Evolutionary conservation across 1,140 invertebrate species (phyloP).

Genomic region (Akabosia matsudoensis): DNA sequence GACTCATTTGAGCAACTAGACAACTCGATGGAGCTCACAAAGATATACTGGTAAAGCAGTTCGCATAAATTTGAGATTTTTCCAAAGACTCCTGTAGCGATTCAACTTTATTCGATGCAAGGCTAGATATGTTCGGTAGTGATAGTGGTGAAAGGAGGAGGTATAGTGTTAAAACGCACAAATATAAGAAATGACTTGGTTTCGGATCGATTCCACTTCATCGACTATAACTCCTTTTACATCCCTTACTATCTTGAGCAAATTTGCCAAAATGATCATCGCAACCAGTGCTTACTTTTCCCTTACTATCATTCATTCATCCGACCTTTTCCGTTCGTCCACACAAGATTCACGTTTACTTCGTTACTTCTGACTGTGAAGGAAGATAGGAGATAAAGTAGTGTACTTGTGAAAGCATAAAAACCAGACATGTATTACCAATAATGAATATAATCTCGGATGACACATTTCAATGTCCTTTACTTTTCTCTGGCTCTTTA

Average conservation of each 20-base stretch:
- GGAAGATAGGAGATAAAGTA: background rate
- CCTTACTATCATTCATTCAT: constrained; percentile 21
- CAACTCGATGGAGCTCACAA: constrained; percentile 12
- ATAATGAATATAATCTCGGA: too few species aligned
- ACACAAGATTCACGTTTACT: background rate
- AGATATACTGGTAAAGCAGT: constrained; percentile 11
- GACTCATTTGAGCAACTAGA: background rate
- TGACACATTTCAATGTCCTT: too few species aligned
- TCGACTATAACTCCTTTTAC: constrained; percentile 38
- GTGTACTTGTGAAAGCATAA: background rate
- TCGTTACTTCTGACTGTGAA: background rate
- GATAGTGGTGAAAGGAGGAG: background rate
- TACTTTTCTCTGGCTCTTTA: background rate
- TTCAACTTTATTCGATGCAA: background rate
- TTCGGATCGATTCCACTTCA: constrained; percentile 35
- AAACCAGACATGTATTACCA: background rate
- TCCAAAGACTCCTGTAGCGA: background rate
- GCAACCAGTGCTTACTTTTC: constrained; percentile 32
- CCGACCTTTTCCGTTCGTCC: constrained; percentile 15
- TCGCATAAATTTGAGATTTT: background rate
- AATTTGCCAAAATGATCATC: constrained; percentile 44
- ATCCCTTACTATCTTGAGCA: constrained; percentile 39
- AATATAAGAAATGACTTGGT: background rate
- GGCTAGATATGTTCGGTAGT: background rate
- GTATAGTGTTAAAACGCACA: background rate